Percentiles rank a stretch among this genome's conserved stretches.
phyloP scores from a whole-genome alignment of 2,888 invertebrate species.

The Atherix ibis region DNA sequence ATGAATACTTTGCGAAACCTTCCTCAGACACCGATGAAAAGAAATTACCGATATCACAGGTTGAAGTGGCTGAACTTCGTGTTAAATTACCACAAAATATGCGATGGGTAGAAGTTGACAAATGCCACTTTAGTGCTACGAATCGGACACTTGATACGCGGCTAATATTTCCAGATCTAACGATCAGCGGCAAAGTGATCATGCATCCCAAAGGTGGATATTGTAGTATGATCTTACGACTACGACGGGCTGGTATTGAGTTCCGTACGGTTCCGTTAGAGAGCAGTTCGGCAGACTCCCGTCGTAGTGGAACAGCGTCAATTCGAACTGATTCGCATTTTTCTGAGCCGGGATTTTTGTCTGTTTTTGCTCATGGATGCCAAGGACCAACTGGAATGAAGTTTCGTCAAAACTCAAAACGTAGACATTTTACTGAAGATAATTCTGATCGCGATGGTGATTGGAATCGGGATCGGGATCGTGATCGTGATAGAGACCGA shows the following conservation, averaged over 20 bases:
- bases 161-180: conserved; percentile 61
- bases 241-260: conserved; percentile 64
- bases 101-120: conserved; percentile 57
- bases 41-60: conserved; percentile 16
- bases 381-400: conserved; percentile 34
- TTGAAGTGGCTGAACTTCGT: conserved; percentile 26
- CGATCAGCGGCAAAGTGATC: conserved; percentile 61
- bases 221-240: conserved; percentile 63
- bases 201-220: conserved; percentile 37
- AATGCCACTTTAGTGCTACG: conserved; percentile 57
- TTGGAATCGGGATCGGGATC: conserved; percentile 12
- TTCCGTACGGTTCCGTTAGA: conserved; percentile 49
- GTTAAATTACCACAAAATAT: conserved; percentile 49
- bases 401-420: conserved; percentile 26
- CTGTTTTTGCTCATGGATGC: conserved; percentile 73
- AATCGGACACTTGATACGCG: conserved; percentile 61
- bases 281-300: conserved; percentile 12
- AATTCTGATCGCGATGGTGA: conserved; percentile 10
- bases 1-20: too few relatives aligned
- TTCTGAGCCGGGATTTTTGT: conserved; percentile 68
- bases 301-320: conserved; percentile 19
- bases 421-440: conserved; percentile 19
- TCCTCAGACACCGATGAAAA: not conserved
- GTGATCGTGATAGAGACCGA: conserved; percentile 12
- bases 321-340: conserved; percentile 65